Evolutionary conservation across 2,113 vertebrate genomes (phyloP), one percentile per base, ranked within the genome.

Genomic region (Halcyon malimbica): DNA sequence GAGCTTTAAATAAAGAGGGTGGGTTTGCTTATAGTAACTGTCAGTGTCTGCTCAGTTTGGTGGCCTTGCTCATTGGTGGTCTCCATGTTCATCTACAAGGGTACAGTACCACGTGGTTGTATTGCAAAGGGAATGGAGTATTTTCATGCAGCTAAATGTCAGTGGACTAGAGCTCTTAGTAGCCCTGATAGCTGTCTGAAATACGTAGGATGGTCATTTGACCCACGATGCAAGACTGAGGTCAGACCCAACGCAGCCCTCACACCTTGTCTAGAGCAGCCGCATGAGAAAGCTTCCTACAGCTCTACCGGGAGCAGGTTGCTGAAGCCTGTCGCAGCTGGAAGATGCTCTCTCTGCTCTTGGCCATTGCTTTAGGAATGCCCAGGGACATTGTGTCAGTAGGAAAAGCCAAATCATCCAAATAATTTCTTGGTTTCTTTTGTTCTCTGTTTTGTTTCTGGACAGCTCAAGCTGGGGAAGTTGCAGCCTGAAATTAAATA

Each of bases 401-500:
- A 68, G 60, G 50, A 92, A 89, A 76, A 81, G 56, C 11, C 0
- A 0, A 71, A 69, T 57, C 53, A 26, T 77, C 73, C 57, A 71
- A 62, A 44, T 71, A 21, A 35, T 56, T 79, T 75, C 73, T 92
- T 57, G 29, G 17, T 84, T 96, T 37, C 87, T 93, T 90, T 90
- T 82, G 70, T 70, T 91, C 73, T 93, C 83, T 69, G 54, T 85
- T 97, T 91, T 11, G 2, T 64, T 87, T 94, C 80, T 92, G 57
- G 75, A 19, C 83, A 53, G 59, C 37, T 92, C 83, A 71, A 57
- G 41, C 57, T 74, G 68, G 31, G 78, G 50, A 96, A 94, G 57
- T 39, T 88, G 70, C 42, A 65, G 57, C 63, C 71, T 85, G 50
- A 93, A 93, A 86, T 94, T 28, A 76, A 94, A 81, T 60, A 54